These are phyloP conservation scores for Cryptocheilus praepositus DNA, from an alignment of 2,888 invertebrate genomes.

Conservation along the genomic window DNA sequence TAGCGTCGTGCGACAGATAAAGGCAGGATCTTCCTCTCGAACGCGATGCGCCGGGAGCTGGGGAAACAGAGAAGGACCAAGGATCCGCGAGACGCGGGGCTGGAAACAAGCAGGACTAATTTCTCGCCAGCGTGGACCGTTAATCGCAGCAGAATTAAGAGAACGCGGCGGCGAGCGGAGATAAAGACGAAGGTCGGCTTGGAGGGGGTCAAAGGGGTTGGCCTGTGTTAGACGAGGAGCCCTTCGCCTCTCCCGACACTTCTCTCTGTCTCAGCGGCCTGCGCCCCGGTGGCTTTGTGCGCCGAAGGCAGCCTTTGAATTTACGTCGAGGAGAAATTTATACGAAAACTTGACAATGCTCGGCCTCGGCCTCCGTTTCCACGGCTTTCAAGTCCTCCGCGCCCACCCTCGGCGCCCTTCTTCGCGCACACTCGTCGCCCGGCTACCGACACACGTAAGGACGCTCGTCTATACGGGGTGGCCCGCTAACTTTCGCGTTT, in stretches of 20 bases:
- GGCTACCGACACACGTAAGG: not conserved
- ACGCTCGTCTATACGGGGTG: not conserved
- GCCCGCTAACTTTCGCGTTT: no score
- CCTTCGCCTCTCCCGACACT: constrained; percentile 11
- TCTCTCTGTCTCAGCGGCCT: constrained; percentile 31
- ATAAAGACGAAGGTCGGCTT: constrained; percentile 38
- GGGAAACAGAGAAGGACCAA: constrained; percentile 16
- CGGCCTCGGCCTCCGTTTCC: constrained; percentile 34
- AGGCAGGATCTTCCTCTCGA: no score
- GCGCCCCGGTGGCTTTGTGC: constrained; percentile 45
- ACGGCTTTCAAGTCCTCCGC: constrained; percentile 39
- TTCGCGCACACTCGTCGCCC: constrained; percentile 10
- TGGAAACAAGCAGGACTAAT: constrained; percentile 50
- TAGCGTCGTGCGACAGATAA: no score
- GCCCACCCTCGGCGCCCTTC: not conserved
- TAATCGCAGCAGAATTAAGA: constrained; percentile 54
- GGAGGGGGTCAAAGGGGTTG: constrained; percentile 5
- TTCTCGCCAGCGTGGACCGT: constrained; percentile 47
- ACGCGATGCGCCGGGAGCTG: not conserved
- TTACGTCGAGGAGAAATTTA: constrained; percentile 65
- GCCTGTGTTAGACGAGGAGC: constrained; percentile 13
- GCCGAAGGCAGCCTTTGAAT: constrained; percentile 54
- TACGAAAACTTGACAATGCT: constrained; percentile 64
- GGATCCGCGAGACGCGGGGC: not conserved
- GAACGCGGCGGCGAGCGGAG: constrained; percentile 41